Percentiles rank a stretch among this genome's conserved stretches.
These are phyloP conservation scores for Rhabdomys dilectus DNA, from an alignment of 2,113 vertebrate species.

Conservation along the genomic window DNA sequence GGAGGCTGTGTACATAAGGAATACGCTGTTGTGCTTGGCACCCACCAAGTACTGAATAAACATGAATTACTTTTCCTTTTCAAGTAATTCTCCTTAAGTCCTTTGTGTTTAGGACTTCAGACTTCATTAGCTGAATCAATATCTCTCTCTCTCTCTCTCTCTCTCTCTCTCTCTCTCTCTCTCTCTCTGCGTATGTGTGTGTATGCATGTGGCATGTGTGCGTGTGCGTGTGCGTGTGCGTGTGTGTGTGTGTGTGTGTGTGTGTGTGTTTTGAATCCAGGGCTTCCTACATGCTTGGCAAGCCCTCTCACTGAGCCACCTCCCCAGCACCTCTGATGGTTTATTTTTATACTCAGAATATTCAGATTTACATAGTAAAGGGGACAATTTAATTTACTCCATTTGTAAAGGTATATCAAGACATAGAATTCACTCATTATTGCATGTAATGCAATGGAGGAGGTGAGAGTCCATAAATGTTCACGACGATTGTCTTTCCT, in stretches of 20 bases:
- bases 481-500: background rate
- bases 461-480: background rate
- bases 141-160: no score
- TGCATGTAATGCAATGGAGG: background rate
- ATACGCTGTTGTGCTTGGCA: background rate
- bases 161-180: no score
- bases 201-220: background rate
- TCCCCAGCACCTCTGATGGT: background rate
- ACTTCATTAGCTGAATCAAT: background rate
- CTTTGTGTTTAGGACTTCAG: background rate
- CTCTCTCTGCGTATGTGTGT: background rate
- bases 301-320: background rate
- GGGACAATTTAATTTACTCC: background rate
- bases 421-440: background rate
- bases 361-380: background rate
- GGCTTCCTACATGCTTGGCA: background rate
- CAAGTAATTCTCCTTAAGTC: background rate
- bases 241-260: background rate
- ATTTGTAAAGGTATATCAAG: background rate
- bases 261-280: background rate
- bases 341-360: slow-evolving; percentile 31
- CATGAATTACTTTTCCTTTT: background rate
- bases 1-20: background rate
- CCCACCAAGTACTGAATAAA: background rate
- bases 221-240: background rate